A percentile compares a stretch with the other conserved stretches of the same genome.
phyloP scores from a whole-genome alignment of 2,797 vertebrate genomes.

The Eleutherodactylus coqui region DNA sequence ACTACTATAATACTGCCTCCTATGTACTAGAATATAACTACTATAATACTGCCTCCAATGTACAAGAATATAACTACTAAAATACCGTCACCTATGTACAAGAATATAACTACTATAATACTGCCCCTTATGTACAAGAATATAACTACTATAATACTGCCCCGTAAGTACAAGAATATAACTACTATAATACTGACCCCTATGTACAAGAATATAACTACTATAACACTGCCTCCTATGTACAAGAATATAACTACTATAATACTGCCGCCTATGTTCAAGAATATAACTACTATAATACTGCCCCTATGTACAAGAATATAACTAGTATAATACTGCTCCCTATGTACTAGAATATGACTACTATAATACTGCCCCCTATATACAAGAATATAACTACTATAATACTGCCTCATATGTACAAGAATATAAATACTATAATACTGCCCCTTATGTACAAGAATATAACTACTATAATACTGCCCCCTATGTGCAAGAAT shows the following conservation, averaged over 20 bases:
- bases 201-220: not conserved
- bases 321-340: not conserved
- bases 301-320: no score
- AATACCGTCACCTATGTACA: no score
- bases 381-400: not conserved
- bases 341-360: not conserved
- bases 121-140: not conserved
- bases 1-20: not conserved
- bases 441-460: not conserved
- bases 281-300: constrained; percentile 8
- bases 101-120: not conserved
- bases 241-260: not conserved
- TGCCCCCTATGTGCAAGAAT: not conserved
- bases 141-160: not conserved
- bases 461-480: not conserved
- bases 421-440: not conserved
- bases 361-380: not conserved
- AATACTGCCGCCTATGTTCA: not conserved
- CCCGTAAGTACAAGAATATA: not conserved
- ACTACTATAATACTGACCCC: not conserved
- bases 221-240: no score
- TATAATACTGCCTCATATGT: not conserved
- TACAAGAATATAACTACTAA: not conserved
- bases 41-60: not conserved
- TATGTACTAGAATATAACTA: not conserved